Evolutionary conservation across 2,113 vertebrate genomes (phyloP), one percentile per base, ranked within the genome.

Genomic region (Paedocypris sp.): DNA sequence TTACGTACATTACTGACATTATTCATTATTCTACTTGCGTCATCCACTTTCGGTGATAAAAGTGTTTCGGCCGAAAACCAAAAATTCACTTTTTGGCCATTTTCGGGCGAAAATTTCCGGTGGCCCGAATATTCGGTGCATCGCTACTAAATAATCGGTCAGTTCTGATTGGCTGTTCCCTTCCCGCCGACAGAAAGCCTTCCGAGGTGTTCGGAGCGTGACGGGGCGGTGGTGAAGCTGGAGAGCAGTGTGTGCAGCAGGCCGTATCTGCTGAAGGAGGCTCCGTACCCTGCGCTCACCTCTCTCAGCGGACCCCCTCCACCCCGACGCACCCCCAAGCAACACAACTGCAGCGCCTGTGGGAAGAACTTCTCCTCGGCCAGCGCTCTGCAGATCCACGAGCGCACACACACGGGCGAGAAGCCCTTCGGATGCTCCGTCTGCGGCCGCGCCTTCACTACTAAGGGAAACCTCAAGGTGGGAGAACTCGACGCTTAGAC

Each of bases 401-500:
- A 97, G 78, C 92, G 95, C 72, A 98, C 93, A 11, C 95, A 99
- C 87, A 98, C 95, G 0, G 95, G 95, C 62, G 95, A 99, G 87
- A 99, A 99, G 78, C 95, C 95, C 0, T 99, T 99, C 35, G 90
- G 92, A 77, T 99, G 95, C 82, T 91, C 91, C 72, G 85, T 98
- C 82, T 99, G 95, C 39, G 93, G 94, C 70, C 83, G 95, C 82
- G 95, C 95, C 51, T 99, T 99, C 84, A 99, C 95, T 82, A 99
- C 95, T 58, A 99, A 99, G 83, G 95, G 95, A 76, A 98, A 99
- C 79, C 89, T 99, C 62, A 99, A 99, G 91, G 95, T 98, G 86
- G 7, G 49, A 50, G 33, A 56, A 7, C 36, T 12, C 8, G 18
- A 12, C n/a, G n/a, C n/a, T n/a, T n/a, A n/a, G n/a, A n/a, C n/a